Conservation (phyloP, 2,888 invertebrate genomes). For the Tipula confusa region DNA sequence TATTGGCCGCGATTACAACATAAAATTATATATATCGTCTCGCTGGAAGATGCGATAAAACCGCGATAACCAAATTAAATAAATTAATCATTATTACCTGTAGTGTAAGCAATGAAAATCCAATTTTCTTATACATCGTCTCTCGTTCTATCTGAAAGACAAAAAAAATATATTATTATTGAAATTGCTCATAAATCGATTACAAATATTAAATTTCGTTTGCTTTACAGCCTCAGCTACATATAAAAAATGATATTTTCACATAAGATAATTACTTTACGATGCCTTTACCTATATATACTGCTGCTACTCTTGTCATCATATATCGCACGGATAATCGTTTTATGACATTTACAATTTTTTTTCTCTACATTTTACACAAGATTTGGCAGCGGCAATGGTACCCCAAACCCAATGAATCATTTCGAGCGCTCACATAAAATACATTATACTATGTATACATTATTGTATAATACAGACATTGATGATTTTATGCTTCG, state of each 20-base stretch:
- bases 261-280: neutral
- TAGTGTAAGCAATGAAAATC: conserved; percentile 20
- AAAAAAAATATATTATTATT: neutral
- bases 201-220: neutral
- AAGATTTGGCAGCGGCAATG: neutral
- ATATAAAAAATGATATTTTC: no score
- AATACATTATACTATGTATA: neutral
- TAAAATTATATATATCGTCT: neutral
- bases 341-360: neutral
- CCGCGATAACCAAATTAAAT: neutral
- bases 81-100: conserved; percentile 5
- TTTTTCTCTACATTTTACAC: no score
- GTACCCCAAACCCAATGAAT: neutral
- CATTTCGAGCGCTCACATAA: neutral
- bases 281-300: neutral
- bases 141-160: neutral
- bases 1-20: neutral
- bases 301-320: neutral
- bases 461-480: neutral
- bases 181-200: conserved; percentile 20
- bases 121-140: conserved; percentile 6
- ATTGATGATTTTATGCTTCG: neutral
- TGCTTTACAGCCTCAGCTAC: no score
- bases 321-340: neutral
- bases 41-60: neutral